A percentile compares a stretch with the other conserved stretches of the same genome.
phyloP scores from a whole-genome alignment of 2,113 vertebrate genomes.

The human (Homo sapiens) region DNA sequence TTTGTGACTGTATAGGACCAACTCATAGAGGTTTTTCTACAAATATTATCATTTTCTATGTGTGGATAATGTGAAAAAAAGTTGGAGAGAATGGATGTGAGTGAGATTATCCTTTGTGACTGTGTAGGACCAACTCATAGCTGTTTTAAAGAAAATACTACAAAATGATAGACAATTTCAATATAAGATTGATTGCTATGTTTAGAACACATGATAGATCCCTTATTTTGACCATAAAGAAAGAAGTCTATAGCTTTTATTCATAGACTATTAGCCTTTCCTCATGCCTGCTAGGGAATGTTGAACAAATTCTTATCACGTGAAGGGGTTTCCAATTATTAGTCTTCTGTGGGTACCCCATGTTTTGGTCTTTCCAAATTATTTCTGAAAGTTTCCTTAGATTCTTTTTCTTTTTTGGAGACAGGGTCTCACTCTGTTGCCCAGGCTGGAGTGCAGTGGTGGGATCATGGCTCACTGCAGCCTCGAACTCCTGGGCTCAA shows the following conservation, averaged over 20 bases:
- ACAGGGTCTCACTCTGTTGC: too few relatives aligned
- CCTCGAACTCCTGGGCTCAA: too few relatives aligned
- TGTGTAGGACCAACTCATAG: neutral
- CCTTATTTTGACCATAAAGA: neutral
- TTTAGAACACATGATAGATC: neutral
- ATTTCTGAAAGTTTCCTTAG: neutral
- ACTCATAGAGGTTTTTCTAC: neutral
- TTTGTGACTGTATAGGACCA: neutral
- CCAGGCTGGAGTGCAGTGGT: too few relatives aligned
- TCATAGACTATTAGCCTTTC: neutral
- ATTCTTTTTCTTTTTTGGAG: too few relatives aligned
- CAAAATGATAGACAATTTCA: neutral
- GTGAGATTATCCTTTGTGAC: neutral
- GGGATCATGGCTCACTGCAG: too few relatives aligned
- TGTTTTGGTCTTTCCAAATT: neutral
- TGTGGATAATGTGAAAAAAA: neutral
- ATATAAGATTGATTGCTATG: neutral
- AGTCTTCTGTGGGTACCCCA: neutral
- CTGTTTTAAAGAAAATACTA: neutral
- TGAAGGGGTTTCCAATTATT: neutral
- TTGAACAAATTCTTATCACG: neutral
- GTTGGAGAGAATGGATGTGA: neutral
- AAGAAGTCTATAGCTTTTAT: neutral
- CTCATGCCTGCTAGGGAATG: neutral
- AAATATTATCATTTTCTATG: too few relatives aligned